Evolutionary conservation across 2,888 invertebrate genomes (phyloP).

Genomic region (Parnassius apollo): DNA sequence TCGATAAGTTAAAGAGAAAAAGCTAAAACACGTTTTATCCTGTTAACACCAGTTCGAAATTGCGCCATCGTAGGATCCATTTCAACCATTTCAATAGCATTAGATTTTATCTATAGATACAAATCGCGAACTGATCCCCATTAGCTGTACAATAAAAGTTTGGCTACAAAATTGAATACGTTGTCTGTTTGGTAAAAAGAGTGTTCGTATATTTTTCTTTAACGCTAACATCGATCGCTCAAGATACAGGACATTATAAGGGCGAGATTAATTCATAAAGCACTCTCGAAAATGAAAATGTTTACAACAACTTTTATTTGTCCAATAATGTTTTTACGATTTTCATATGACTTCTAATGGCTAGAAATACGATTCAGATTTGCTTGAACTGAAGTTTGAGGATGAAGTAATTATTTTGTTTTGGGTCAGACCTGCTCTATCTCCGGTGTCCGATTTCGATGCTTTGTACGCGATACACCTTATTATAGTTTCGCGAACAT

Average conservation of each 20-base stretch:
- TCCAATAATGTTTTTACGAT: slow-evolving; percentile 4
- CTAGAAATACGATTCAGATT: slow-evolving; percentile 42
- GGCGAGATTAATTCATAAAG: slow-evolving; percentile 55
- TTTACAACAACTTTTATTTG: slow-evolving; percentile 41
- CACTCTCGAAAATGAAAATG: slow-evolving; percentile 72
- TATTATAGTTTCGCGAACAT: slow-evolving; percentile 77
- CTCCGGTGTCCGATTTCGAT: slow-evolving; percentile 79
- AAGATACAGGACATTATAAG: slow-evolving; percentile 36
- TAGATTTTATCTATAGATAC: slow-evolving; percentile 64
- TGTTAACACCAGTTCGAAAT: slow-evolving; percentile 51
- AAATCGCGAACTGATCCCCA: slow-evolving; percentile 65
- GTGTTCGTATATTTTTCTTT: slow-evolving; percentile 29
- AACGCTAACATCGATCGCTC: slow-evolving; percentile 23
- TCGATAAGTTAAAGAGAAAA: slow-evolving; percentile 38
- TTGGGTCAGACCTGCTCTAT: slow-evolving; percentile 70
- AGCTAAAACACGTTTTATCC: slow-evolving; percentile 45
- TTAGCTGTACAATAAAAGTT: slow-evolving; percentile 54
- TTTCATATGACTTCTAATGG: slow-evolving; percentile 32
- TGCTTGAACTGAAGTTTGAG: slow-evolving; percentile 38
- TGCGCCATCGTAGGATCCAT: slow-evolving; percentile 51
- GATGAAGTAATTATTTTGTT: slow-evolving; percentile 53
- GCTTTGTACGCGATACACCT: slow-evolving; percentile 78
- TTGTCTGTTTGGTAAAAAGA: slow-evolving; percentile 28
- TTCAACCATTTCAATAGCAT: slow-evolving; percentile 58
- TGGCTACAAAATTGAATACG: slow-evolving; percentile 48